phyloP scores from a whole-genome alignment of 2,113 vertebrate species.

The Cavia porcellus region DNA sequence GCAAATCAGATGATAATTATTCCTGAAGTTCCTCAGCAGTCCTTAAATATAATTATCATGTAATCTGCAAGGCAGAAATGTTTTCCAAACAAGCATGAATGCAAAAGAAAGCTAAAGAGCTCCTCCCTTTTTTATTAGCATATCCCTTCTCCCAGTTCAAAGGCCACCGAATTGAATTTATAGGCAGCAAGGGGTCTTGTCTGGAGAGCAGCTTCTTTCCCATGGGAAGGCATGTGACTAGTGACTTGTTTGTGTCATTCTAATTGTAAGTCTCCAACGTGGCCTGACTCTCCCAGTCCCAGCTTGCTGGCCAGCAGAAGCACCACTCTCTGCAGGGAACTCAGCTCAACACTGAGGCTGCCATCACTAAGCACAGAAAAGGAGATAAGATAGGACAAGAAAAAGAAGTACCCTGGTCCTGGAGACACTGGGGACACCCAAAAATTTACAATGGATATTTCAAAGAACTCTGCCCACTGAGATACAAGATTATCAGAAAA shows the following conservation, averaged over 20 bases:
- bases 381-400: background rate
- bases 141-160: background rate
- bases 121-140: background rate
- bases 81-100: conserved; percentile 77
- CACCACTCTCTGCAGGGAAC: background rate
- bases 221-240: background rate
- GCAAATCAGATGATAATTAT: conserved; percentile 70
- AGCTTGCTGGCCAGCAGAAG: background rate
- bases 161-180: background rate
- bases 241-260: background rate
- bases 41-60: conserved; percentile 68
- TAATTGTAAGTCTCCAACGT: background rate
- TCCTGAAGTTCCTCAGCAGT: conserved; percentile 62
- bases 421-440: background rate
- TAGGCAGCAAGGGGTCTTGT: background rate
- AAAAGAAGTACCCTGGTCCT: background rate
- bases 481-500: background rate
- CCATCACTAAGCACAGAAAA: background rate
- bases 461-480: background rate
- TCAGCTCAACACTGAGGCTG: background rate
- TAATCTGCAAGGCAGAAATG: conserved; percentile 70
- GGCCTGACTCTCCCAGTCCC: background rate
- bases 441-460: background rate
- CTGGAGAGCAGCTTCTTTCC: background rate
- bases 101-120: conserved; percentile 63